Conservation (phyloP, 1,140 invertebrate genomes). For the Zaprionus davidi region DNA sequence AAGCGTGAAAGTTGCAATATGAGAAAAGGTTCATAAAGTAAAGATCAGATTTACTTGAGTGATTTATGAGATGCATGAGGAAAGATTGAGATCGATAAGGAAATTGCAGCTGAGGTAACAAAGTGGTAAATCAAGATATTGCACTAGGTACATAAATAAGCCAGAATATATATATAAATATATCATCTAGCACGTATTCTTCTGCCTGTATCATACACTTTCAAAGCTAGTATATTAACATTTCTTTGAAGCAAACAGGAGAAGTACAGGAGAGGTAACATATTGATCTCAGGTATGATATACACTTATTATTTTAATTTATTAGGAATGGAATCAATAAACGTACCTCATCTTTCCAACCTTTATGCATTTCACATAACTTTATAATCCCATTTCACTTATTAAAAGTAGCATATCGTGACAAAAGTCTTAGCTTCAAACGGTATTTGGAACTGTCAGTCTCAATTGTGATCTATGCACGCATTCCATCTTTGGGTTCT, state of each 20-base stretch:
- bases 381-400: not conserved
- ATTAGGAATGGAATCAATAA: not conserved
- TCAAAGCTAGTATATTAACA: no score
- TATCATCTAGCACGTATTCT: no score
- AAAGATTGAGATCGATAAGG: no score
- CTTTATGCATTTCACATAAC: not conserved
- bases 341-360: not conserved
- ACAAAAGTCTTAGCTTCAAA: not conserved
- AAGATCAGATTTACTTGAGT: not conserved
- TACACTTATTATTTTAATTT: no score
- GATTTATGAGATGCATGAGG: not conserved
- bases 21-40: not conserved
- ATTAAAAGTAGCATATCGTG: not conserved
- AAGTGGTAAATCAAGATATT: not conserved
- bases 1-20: constrained; percentile 70
- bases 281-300: no score
- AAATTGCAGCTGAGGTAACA: not conserved
- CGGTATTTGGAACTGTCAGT: constrained; percentile 28
- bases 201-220: no score
- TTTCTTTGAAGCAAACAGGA: no score
- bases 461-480: constrained; percentile 31
- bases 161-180: no score
- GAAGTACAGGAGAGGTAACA: no score
- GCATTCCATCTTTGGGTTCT: constrained; percentile 5
- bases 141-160: no score